phyloP scores from a whole-genome alignment of 2,113 vertebrate genomes.

The Origma solitaria region DNA sequence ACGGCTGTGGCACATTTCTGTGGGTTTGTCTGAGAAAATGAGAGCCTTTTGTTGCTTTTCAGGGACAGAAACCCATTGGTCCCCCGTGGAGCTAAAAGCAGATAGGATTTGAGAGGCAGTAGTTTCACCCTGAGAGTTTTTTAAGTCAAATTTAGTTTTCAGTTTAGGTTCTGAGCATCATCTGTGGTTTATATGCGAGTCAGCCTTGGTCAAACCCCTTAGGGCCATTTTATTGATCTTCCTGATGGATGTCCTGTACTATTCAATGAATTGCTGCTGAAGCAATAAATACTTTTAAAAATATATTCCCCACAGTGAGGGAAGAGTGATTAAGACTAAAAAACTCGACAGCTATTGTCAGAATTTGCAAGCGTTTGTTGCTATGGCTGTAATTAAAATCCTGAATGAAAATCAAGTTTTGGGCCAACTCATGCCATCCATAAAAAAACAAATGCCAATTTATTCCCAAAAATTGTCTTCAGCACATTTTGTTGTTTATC shows the following conservation, averaged over 20 bases:
- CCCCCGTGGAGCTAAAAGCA: neutral
- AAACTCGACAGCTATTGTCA: neutral
- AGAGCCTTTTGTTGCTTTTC: neutral
- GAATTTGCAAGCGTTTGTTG: neutral
- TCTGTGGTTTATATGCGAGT: neutral
- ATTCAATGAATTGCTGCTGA: neutral
- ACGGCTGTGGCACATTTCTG: neutral
- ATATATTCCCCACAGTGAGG: neutral
- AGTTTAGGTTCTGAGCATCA: neutral
- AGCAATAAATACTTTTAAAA: neutral
- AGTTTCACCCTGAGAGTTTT: neutral
- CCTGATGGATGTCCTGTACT: neutral
- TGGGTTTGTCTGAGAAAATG: neutral
- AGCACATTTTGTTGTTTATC: slow-evolving; percentile 10
- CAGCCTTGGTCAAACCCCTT: neutral
- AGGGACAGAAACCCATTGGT: neutral
- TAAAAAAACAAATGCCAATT: neutral
- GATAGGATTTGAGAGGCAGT: neutral
- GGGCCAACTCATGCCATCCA: neutral
- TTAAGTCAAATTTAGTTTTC: neutral
- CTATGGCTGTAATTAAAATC: slow-evolving; percentile 6
- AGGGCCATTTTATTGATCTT: neutral
- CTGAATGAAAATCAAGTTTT: slow-evolving; percentile 17
- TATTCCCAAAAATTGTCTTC: slow-evolving; percentile 5
- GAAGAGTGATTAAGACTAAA: neutral